Evolutionary conservation across 2,113 vertebrate species (phyloP).

Genomic region (Dendropsophus ebraccatus): DNA sequence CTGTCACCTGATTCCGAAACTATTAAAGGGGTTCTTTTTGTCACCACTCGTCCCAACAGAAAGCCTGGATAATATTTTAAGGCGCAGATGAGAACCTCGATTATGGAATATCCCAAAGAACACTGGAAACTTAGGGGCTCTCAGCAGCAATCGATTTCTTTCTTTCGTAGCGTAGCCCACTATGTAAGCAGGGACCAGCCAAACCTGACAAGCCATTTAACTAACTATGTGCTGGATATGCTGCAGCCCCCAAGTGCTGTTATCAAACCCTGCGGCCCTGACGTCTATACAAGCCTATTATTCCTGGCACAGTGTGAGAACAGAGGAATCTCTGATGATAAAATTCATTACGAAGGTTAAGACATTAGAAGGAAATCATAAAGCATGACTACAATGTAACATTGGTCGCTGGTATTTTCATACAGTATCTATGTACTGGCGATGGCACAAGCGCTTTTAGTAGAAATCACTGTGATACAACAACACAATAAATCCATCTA

Average conservation of each 20-base stretch:
- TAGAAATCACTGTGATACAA: not conserved
- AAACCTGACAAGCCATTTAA: too few species aligned
- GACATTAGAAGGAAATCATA: not conserved
- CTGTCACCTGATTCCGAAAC: not conserved
- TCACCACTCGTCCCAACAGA: too few species aligned
- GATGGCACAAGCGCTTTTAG: not conserved
- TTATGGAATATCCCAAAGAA: too few species aligned
- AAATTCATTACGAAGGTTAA: not conserved
- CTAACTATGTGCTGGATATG: too few species aligned
- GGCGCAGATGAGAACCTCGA: too few species aligned
- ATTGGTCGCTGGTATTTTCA: not conserved
- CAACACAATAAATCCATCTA: slow-evolving; percentile 31
- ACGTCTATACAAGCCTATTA: not conserved
- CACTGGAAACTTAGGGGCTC: too few species aligned
- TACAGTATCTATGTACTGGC: not conserved
- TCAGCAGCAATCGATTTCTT: too few species aligned
- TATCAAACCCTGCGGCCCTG: not conserved
- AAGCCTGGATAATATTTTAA: too few species aligned
- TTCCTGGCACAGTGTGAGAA: not conserved
- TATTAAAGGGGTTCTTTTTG: not conserved
- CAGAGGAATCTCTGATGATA: not conserved
- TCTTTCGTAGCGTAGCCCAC: too few species aligned
- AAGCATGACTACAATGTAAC: not conserved
- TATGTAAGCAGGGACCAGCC: too few species aligned
- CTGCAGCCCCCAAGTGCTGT: too few species aligned